phyloP scores from a whole-genome alignment of 2,888 invertebrate genomes.

The Trachelus troglodyta region DNA sequence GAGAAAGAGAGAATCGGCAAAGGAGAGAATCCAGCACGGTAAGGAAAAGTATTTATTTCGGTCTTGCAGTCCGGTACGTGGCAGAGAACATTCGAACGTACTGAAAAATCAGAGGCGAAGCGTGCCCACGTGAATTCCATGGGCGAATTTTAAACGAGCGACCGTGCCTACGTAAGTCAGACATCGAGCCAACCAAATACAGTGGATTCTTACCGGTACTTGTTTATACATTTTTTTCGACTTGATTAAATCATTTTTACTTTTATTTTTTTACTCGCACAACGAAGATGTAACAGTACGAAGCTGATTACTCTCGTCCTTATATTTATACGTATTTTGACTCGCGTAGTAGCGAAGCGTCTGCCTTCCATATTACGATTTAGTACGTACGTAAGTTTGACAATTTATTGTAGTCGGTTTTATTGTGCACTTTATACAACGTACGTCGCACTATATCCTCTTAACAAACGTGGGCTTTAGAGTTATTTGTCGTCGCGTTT shows the following conservation, averaged over 20 bases:
- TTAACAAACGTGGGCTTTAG: neutral
- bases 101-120: constrained; percentile 3
- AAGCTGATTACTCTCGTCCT: neutral
- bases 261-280: neutral
- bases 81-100: neutral
- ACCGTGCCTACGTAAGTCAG: constrained; percentile 5
- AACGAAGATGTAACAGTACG: neutral
- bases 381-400: neutral
- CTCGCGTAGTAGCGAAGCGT: neutral
- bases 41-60: neutral
- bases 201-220: neutral
- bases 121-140: constrained; percentile 11
- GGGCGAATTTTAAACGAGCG: constrained; percentile 2
- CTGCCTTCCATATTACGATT: neutral
- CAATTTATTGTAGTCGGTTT: neutral
- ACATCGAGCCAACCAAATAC: neutral
- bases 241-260: neutral
- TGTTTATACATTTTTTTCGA: neutral
- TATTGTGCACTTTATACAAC: neutral
- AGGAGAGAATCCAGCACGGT: neutral
- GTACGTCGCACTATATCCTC: neutral
- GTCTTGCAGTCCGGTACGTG: neutral
- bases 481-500: neutral
- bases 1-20: neutral
- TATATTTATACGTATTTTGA: neutral